Base-by-base conservation (phyloP, 2,888 invertebrate genomes). In the Plebejus argus region DNA sequence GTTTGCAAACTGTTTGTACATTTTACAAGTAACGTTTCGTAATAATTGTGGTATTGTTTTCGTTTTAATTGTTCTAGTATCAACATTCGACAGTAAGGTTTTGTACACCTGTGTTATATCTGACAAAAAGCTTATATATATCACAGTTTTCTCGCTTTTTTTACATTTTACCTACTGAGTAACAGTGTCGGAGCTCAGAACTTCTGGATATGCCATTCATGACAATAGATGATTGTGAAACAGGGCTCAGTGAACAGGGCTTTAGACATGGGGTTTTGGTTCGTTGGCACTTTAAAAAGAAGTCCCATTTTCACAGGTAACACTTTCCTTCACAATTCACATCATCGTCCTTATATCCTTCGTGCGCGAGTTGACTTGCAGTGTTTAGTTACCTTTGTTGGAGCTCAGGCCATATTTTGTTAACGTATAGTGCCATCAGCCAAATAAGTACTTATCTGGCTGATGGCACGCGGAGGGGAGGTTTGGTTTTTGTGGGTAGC, bases 1-100 rank as follows among this genome's bases (percentile, higher is more conserved):
- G 74, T 74, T 74, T 74, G 45, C 71, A 71, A 71, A 71, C 71
- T 39, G 35, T 71, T n/a, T 39, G 71, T 39, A 35, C 33, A 70
- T 70, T 33, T 70, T 18, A 70, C 35, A 70, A 35, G 12, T 33
- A 70, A 70, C 39, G 39, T 71, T 71, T 35, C 71, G 39, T 71
- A 74, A 74, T 74, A 53, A 18, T 23, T 49, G 53, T 74, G 49
- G 49, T 74, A 28, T 49, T 72, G 39, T 72, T 72, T 45, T 6
- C 10, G 23, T 66, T 66, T 66, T 66, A 66, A 66, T 66, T 66
- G 61, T 66, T 66, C 23, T 28, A 18, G 15, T 15, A 33, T 23
- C 23, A 61, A 23, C n/a, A n/a, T n/a, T n/a, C n/a, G n/a, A n/a
- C 61, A 61, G 20, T 10, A 15, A 18, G 1, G 23, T 4, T 15